Conservation (phyloP, 2,888 invertebrate genomes). For the Alentia gelatinosa region DNA sequence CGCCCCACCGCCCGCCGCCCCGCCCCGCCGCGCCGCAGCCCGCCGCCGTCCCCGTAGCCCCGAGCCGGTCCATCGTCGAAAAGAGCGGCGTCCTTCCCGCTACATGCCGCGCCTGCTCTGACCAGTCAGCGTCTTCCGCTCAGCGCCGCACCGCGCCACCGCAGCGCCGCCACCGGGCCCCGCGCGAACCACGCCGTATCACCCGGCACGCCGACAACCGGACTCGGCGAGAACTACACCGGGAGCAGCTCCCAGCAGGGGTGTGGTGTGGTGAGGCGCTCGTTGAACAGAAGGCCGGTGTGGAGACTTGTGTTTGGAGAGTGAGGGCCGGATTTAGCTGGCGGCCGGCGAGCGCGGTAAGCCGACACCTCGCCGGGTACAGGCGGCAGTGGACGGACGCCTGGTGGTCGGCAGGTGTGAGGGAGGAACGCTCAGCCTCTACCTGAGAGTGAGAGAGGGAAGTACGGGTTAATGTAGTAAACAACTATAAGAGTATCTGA, state of each 20-base stretch:
- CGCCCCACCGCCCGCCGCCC: neutral
- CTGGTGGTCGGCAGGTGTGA: too few species aligned
- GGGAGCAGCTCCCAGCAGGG: neutral
- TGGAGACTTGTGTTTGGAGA: neutral
- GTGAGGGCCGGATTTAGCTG: neutral
- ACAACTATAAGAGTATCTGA: too few species aligned
- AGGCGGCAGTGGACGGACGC: too few species aligned
- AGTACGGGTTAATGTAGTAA: too few species aligned
- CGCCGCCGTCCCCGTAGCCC: neutral
- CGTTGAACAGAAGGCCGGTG: neutral
- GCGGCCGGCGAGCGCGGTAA: neutral
- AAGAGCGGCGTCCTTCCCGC: neutral
- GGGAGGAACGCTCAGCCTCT: too few species aligned
- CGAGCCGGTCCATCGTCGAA: neutral
- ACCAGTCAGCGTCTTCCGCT: neutral
- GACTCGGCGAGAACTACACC: neutral
- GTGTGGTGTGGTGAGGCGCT: neutral
- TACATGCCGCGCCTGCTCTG: slow-evolving; percentile 3
- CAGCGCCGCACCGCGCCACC: neutral
- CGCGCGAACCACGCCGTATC: neutral
- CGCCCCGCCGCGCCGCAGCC: neutral
- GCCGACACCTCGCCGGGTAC: neutral
- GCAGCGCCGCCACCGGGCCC: neutral
- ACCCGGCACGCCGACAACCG: neutral
- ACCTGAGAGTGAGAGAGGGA: too few species aligned